Conservation (phyloP, 2,888 invertebrate genomes). For the Lamellibrachia columna region DNA sequence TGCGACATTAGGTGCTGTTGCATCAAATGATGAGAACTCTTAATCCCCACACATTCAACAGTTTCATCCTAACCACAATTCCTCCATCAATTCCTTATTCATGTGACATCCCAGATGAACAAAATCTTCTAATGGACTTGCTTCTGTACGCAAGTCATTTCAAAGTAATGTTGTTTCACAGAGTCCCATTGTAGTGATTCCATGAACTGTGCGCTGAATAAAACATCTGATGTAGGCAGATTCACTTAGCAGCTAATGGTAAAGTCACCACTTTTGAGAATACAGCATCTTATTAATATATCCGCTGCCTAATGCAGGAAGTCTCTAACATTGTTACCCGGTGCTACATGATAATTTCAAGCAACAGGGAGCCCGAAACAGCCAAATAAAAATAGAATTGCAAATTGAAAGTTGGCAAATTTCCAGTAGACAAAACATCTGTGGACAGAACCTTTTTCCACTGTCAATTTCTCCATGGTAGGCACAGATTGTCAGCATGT, state of each 20-base stretch:
- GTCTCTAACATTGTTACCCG: neutral
- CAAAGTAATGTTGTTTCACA: neutral
- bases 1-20: too few species aligned
- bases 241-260: neutral
- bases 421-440: neutral
- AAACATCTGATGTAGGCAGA: neutral
- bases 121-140: slow-evolving; percentile 1
- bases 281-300: neutral
- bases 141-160: neutral
- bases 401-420: neutral
- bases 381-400: neutral
- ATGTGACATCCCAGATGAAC: neutral
- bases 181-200: neutral
- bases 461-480: neutral
- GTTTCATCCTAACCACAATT: neutral
- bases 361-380: neutral
- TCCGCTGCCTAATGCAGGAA: neutral
- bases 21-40: neutral
- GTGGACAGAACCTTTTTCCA: neutral
- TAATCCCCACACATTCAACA: neutral
- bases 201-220: neutral
- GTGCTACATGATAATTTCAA: neutral
- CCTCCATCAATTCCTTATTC: neutral
- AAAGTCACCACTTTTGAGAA: neutral
- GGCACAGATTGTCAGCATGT: too few species aligned